A percentile compares a stretch with the other conserved stretches of the same genome.
These are phyloP conservation scores for Lithophane semibrunnea DNA, from an alignment of 2,888 invertebrate genomes.

Conservation along the genomic window DNA sequence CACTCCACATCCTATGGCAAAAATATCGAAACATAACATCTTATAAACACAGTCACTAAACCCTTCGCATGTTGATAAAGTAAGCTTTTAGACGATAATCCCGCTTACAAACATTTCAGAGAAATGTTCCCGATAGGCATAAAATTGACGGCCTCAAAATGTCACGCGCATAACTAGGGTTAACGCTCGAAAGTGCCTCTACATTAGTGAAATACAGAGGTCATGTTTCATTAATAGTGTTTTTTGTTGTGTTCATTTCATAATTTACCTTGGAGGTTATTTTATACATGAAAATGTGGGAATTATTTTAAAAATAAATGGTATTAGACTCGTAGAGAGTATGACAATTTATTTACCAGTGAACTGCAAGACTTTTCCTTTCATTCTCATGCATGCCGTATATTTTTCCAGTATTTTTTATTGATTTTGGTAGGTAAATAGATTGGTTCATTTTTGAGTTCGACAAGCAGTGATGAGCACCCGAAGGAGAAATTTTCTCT, in stretches of 20 bases:
- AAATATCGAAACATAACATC: background rate
- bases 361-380: background rate
- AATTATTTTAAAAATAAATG: background rate
- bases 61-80: slow-evolving; percentile 5
- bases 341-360: background rate
- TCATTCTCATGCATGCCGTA: background rate
- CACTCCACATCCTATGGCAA: background rate
- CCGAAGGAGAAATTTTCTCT: too few species aligned
- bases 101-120: slow-evolving; percentile 36
- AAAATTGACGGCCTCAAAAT: slow-evolving; percentile 53
- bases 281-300: background rate
- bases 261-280: background rate
- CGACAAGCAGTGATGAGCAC: background rate
- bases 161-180: slow-evolving; percentile 50
- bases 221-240: slow-evolving; percentile 51
- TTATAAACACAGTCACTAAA: slow-evolving; percentile 14
- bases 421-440: background rate
- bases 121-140: slow-evolving; percentile 41
- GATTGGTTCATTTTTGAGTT: background rate
- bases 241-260: slow-evolving; percentile 14
- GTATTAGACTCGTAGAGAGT: background rate
- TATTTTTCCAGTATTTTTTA: background rate
- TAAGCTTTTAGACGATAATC: slow-evolving; percentile 44
- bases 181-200: slow-evolving; percentile 38
- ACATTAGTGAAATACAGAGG: slow-evolving; percentile 41